Base-by-base conservation (phyloP, 2,888 invertebrate species). In the Cylloceria caligata region DNA sequence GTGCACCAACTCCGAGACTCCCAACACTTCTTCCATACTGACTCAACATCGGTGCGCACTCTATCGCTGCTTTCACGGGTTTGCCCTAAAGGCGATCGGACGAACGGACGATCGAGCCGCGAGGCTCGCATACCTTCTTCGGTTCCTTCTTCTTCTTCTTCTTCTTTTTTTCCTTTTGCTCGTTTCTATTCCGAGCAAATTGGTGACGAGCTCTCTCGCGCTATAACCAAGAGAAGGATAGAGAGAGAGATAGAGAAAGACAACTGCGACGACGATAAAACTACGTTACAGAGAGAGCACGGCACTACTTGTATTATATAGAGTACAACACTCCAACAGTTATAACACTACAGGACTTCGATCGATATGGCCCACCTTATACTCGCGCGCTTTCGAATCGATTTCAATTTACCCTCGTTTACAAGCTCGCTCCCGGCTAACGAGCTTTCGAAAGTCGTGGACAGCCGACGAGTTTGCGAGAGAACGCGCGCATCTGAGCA, bases 371-470 rank as follows among this genome's bases (percentile, higher is more conserved):
- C 69, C 68, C 76, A 78, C 78, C 64, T 45, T 36, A 60, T 60
- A 60, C 74, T 65, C 68, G 55, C 39, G 55, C 68, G 71, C 77
- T 84, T 85, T 83, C 77, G 89, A 90, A 92, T 92, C 92, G 91
- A 92, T 92, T 92, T 92, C 91, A 92, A 92, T 92, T 92, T 92
- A 91, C 89, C 90, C 90, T 91, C 90, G 89, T 92, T 92, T 89
- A 91, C 87, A 88, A 89, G 90, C 91, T 89, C 88, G 88, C 88
- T 88, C 89, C 86, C 86, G 81, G 89, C 89, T 92, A 92, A 92
- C 92, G 91, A 92, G 92, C 92, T 92, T 91, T 92, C 91, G 88
- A 91, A 91, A 92, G 90, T 91, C 91, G 88, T 89, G 90, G 91
- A 91, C 91, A 91, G 73, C 89, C 90, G 90, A 91, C 91, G 90